Evolutionary conservation across 2,113 vertebrate species (phyloP), one percentile per base, ranked within the genome.

Genomic region (Chaetodon auriga): DNA sequence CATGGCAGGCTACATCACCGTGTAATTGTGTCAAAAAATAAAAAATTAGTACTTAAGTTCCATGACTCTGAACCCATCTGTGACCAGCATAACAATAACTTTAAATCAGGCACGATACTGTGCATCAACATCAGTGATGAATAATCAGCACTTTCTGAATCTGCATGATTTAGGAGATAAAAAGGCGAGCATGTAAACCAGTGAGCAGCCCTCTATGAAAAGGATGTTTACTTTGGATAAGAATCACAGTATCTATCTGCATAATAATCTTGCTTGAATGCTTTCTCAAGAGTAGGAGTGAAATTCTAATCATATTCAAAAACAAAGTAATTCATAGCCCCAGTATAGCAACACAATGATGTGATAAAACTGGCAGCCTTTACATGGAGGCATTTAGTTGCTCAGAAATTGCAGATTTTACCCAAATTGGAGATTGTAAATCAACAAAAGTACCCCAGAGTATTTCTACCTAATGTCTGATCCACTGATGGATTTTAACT

Each of bases 401-500:
- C 68, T 70, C 54, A 75, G 46, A 76, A 69, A 60, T 58, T 3
- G n/a, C 35, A 68, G 18, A 53, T 62, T 69, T 73, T 48, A 65
- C 18, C 48, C 57, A 53, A 71, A 23, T 35, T 36, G 41, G 58
- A 70, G 57, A 81, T 12, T 55, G 57, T 84, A 80, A 70, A 87
- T 86, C 84, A 87, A 75, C 76, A 74, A 36, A 83, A 83, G 55
- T 58, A 63, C 77, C 84, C 75, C 5, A 35, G 62, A 77, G 84
- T 80, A 54, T 81, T 70, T 66, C 58, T 16, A 48, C 46, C 46
- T 25, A 74, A 87, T 69, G 69, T 72, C 74, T 71, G 70, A 87
- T 79, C 43, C 74, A 68, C 45, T 90, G 88, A 89, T 89, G 77
- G 74, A 87, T 89, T 83, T 58, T 8, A 35, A 43, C 80, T 63